phyloP scores from a whole-genome alignment of 2,797 vertebrate genomes.

The Cossypha polioptera region DNA sequence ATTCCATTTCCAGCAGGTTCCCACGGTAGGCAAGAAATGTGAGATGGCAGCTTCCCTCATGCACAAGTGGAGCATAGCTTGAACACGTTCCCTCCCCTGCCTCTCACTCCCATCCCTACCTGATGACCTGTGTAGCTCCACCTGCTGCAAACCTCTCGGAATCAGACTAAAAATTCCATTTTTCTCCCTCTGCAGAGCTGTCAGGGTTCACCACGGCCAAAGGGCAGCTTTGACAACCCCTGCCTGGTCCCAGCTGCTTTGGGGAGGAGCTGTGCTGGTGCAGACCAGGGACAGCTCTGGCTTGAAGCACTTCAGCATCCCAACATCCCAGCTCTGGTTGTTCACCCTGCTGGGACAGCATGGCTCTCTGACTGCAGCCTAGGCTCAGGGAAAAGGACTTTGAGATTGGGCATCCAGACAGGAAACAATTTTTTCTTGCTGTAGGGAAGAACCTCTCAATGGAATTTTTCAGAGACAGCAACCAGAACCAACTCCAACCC shows the following conservation, averaged over 20 bases:
- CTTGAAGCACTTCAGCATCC: not conserved
- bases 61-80: not conserved
- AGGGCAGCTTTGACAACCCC: not conserved
- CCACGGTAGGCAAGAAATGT: not conserved
- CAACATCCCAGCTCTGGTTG: not conserved
- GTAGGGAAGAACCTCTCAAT: not conserved
- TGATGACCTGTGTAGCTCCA: not conserved
- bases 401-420: not conserved
- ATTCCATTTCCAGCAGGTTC: not conserved
- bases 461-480: not conserved
- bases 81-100: not conserved
- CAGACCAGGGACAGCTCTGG: not conserved
- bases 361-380: not conserved
- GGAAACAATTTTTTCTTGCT: not conserved
- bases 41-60: not conserved
- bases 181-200: not conserved
- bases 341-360: not conserved
- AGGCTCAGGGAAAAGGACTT: not conserved
- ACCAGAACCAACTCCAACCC: not conserved
- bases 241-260: not conserved
- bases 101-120: not conserved
- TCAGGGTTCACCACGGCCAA: rapidly evolving
- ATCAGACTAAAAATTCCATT: not conserved
- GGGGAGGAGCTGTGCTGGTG: not conserved
- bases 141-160: not conserved